Evolutionary conservation across 2,888 invertebrate species (phyloP).

Genomic region (Slavum lentiscoides): DNA sequence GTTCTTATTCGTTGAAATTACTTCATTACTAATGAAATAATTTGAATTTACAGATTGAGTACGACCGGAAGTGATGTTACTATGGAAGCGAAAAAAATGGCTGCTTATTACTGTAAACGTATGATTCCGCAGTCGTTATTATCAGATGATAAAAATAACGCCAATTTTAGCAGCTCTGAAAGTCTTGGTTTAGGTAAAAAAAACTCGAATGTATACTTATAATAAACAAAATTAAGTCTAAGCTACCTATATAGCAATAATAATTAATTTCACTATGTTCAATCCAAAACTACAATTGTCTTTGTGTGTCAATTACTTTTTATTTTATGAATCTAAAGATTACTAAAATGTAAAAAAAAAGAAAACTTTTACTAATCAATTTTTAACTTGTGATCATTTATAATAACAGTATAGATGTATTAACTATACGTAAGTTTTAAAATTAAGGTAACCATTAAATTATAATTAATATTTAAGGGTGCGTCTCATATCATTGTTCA

Average conservation of each 20-base stretch:
- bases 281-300: background rate
- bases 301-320: background rate
- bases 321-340: background rate
- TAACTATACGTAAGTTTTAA: background rate
- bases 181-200: slow-evolving; percentile 68
- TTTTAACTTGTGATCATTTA: background rate
- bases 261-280: too few species aligned
- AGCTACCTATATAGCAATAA: too few species aligned
- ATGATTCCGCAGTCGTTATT: slow-evolving; percentile 61
- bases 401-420: background rate
- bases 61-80: slow-evolving; percentile 64
- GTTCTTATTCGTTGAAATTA: too few species aligned
- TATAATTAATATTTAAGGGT: background rate
- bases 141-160: slow-evolving; percentile 64
- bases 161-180: slow-evolving; percentile 77
- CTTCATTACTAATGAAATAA: background rate
- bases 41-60: slow-evolving; percentile 61
- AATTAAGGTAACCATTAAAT: background rate
- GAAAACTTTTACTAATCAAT: background rate
- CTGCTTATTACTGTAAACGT: slow-evolving; percentile 60
- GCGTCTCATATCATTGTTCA: background rate
- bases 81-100: slow-evolving; percentile 62
- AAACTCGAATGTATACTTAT: too few species aligned
- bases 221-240: too few species aligned
- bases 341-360: background rate